Evolutionary conservation across 92 coral and sea anemone genomes (phyloP).

Genomic region (Zoanthus solanderi): DNA sequence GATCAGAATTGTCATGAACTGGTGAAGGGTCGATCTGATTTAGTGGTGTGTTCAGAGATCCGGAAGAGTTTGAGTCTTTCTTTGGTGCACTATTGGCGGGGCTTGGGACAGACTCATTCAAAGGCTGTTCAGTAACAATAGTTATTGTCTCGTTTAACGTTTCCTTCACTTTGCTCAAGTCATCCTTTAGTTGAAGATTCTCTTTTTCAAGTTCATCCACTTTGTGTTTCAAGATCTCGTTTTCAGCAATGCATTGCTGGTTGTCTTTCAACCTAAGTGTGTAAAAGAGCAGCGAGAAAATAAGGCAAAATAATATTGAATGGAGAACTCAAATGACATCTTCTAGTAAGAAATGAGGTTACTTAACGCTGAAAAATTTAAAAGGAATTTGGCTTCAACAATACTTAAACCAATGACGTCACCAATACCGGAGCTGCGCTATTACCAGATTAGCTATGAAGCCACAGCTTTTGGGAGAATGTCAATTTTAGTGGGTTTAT

Average conservation of each 20-base stretch:
- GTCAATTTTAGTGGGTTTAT: no score
- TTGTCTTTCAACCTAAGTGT: conserved; percentile 15
- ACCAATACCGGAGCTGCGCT: no score
- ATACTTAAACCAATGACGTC: no score
- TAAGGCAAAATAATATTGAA: not conserved
- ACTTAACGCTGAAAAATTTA: not conserved
- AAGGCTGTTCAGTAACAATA: not conserved
- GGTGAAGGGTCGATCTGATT: not conserved
- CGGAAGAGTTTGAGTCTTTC: not conserved
- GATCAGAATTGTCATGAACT: not conserved
- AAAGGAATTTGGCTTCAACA: not conserved
- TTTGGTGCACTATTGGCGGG: not conserved
- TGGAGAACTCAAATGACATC: not conserved
- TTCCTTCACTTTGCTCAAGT: conserved; percentile 2
- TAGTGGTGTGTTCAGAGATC: not conserved
- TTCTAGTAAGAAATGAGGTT: not conserved
- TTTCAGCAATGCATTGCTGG: not conserved
- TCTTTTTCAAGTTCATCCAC: conserved; percentile 21
- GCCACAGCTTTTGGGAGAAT: not conserved
- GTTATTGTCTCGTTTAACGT: conserved; percentile 6
- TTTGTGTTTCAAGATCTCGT: conserved; percentile 18
- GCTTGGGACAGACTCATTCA: not conserved
- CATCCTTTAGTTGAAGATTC: conserved; percentile 17
- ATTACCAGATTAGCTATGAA: not conserved
- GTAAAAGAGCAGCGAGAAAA: not conserved